These are phyloP conservation scores for Stigmatopora argus DNA, from an alignment of 2,113 vertebrate species.

Conservation along the genomic window DNA sequence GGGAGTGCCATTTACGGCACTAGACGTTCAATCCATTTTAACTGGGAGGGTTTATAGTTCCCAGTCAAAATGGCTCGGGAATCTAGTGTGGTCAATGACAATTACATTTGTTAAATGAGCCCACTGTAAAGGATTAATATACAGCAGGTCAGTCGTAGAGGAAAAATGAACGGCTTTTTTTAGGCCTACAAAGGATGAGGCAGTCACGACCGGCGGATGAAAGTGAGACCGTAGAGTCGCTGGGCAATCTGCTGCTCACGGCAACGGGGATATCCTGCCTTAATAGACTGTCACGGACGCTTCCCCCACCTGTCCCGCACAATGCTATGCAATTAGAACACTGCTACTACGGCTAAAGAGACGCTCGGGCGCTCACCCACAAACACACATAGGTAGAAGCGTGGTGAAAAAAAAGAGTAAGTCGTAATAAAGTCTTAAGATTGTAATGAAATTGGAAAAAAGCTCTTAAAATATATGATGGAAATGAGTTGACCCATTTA, in stretches of 20 bases:
- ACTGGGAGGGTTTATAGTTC: no score
- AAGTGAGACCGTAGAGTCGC: conserved; percentile 61
- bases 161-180: conserved; percentile 5
- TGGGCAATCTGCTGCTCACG: conserved; percentile 67
- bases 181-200: conserved; percentile 22
- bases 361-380: conserved; percentile 34
- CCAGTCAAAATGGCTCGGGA: no score
- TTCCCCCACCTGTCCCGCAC: conserved; percentile 64
- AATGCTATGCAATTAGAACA: conserved; percentile 65
- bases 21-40: no score
- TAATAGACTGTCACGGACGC: conserved; percentile 71
- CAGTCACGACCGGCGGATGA: conserved; percentile 42
- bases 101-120: no score
- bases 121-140: no score
- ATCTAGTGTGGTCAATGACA: no score
- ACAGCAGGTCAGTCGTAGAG: neutral
- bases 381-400: conserved; percentile 24
- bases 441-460: neutral
- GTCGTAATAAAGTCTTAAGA: neutral
- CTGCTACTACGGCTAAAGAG: conserved; percentile 53
- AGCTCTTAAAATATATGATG: neutral
- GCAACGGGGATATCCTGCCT: conserved; percentile 70
- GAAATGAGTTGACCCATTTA: neutral
- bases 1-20: no score
- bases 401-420: conserved; percentile 25